Evolutionary conservation across 2,888 invertebrate genomes (phyloP), one percentile per base, ranked within the genome.

Genomic region (Polyommatus iphigenia): DNA sequence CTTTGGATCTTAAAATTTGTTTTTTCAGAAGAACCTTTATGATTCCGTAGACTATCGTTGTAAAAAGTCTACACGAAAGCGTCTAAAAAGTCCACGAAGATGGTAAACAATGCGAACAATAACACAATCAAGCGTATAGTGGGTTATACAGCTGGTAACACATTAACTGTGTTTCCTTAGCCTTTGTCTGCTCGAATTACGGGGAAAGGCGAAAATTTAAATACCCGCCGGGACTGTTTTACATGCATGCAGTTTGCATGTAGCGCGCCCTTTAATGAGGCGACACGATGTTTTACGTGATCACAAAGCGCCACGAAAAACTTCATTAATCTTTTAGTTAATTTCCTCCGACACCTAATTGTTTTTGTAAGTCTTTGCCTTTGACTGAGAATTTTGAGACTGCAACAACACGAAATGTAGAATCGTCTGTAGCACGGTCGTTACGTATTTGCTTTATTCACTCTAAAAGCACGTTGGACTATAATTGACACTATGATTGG

Each of bases 221-320:
- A 94, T 92, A 91, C 89, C 90, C 89, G 86, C 85, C 89, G 89
- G 89, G 81, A 87, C 90, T 93, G 89, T 92, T 94, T 93, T 91
- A 92, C 94, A 93, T 94, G 91, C 90, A 92, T 93, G 92, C 92
- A 92, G 88, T 93, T 92, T 91, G 91, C 91, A 90, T 90, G 90
- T 91, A 90, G 89, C 89, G 90, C 83, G 86, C 84, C 88, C 90
- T 90, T 89, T 91, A 90, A 89, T 88, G 90, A 89, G 88, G 87
- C 88, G 87, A 88, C 88, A 88, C 81, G 83, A 84, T 81, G 83
- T 80, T 83, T 82, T 79, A 80, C 81, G 81, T 79, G 81, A 82
- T 82, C 82, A 81, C 82, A 80, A 79, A 81, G 81, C 81, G 79
- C 79, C 77, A 79, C 78, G 81, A 82, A 84, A 81, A 81, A 80